These are phyloP conservation scores for Leistus spinibarbis DNA, from an alignment of 2,888 invertebrate species.

Conservation along the genomic window DNA sequence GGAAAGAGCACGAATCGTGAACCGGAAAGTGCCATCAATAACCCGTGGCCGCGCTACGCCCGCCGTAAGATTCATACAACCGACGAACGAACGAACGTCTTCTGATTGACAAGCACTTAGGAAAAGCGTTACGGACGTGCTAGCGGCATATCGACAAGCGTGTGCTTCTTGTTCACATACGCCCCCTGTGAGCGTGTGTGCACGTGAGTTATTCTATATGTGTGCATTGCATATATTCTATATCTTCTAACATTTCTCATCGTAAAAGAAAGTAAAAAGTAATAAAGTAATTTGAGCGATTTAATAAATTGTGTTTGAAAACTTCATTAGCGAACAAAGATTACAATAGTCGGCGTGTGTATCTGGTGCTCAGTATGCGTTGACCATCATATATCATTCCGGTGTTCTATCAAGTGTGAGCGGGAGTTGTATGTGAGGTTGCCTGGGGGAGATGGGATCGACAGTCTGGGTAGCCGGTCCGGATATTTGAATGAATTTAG, in stretches of 20 bases:
- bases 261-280: no score
- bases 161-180: background rate
- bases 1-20: slow-evolving; percentile 5
- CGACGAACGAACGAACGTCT: background rate
- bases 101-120: slow-evolving; percentile 38
- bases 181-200: background rate
- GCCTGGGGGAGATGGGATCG: background rate
- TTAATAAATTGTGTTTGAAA: background rate
- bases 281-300: background rate
- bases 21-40: slow-evolving; percentile 37
- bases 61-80: background rate
- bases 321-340: background rate
- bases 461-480: slow-evolving; percentile 32
- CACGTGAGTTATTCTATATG: background rate
- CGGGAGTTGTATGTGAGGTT: background rate
- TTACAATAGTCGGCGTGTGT: background rate
- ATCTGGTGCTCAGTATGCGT: background rate
- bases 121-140: background rate
- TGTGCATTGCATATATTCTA: background rate
- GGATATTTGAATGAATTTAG: slow-evolving; percentile 52
- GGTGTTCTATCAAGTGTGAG: background rate
- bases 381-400: slow-evolving; percentile 1
- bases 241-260: no score
- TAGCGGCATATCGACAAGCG: background rate
- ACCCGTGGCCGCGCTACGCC: background rate